Evolutionary conservation across 2,888 invertebrate species (phyloP), one percentile per base, ranked within the genome.

Genomic region (Melanchra persicariae): DNA sequence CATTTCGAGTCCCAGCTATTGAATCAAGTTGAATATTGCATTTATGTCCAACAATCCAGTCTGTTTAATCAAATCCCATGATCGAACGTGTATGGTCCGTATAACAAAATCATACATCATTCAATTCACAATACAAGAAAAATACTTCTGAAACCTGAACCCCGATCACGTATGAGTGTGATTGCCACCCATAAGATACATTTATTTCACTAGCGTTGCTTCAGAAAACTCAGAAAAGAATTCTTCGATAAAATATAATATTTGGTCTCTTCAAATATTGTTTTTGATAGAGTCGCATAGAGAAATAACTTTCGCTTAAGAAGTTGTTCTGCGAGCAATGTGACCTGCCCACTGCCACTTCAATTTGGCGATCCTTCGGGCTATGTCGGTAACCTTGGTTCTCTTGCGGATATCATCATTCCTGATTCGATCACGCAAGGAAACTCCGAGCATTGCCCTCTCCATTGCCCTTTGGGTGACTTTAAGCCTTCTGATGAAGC

Each of bases 81-180:
- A 30, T 30, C 30, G 6, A 30, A 30, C 30, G n/a, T n/a, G n/a
- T n/a, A n/a, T n/a, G n/a, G n/a, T n/a, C n/a, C n/a, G n/a, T n/a
- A n/a, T n/a, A n/a, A n/a, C n/a, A n/a, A n/a, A 51, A 30, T 34
- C 34, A 8, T 34, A 47, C 9, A 54, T 43, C 45, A 70, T 74
- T 77, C 71, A 54, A 74, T 77, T 47, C 47, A 26, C 52, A 59
- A 40, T 30, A 40, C 30, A 54, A 26, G 40, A 54, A 49, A 77
- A 17, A 59, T 47, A 59, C 30, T 24, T 77, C 7, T 40, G 37
- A 52, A 40, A 70, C 51, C 52, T 34, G 19, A 54, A 77, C 24
- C 70, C 71, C 71, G 74, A 77, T 70, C 74, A 74, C 74, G 74
- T 74, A 71, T 47, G 58, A 74, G 30, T 47, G 40, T 74, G 77